Base-by-base conservation (phyloP, 2,113 vertebrate species). In the Gallinago paraguaiae region DNA sequence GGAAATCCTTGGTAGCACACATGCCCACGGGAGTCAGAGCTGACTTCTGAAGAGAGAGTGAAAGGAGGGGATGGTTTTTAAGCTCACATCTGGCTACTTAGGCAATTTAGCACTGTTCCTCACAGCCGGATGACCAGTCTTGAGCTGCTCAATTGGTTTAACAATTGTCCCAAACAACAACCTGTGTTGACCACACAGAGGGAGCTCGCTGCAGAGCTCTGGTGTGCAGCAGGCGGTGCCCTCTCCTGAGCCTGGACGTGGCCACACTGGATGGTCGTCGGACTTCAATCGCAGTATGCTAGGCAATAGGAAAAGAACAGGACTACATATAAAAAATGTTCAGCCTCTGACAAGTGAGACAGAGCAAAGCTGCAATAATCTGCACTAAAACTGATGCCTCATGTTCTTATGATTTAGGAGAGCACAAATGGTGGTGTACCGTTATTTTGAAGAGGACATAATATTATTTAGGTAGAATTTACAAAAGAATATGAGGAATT, bases 201-300 rank as follows among this genome's bases (percentile, higher is more conserved):
- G 19, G 67, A 54, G n/a, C 5, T 74, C 7, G 3, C 61, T 60
- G 24, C 31, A 45, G 53, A 64, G 31, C 69, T 68, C 23, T 4
- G 1, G 17, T 15, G 20, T 5, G 13, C 74, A 57, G 69, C 0
- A 0, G 13, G 37, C 2, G 1, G 37, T 41, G 28, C 16, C 12
- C 22, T 3, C 11, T 50, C 37, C 0, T 0, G n/a, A 54, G 18
- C 23, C 18, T 82, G 5, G 5, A 16, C 11, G 33, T 4, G 10
- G 13, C 41, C 22, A 1, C 3, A 6, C 43, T 63, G 16, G 30
- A 25, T 39, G 35, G 20, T 33, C 27, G 17, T 41, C 1, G 4
- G 28, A 41, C 54, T 37, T 72, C 51, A 31, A 7, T 13, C 7
- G 10, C 19, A 43, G 33, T 35, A 22, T 31, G 25, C 20, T 8